A percentile compares a stretch with the other conserved stretches of the same genome.
These are phyloP conservation scores for Loripinus fragilis DNA, from an alignment of 2,888 invertebrate species.

Conservation along the genomic window DNA sequence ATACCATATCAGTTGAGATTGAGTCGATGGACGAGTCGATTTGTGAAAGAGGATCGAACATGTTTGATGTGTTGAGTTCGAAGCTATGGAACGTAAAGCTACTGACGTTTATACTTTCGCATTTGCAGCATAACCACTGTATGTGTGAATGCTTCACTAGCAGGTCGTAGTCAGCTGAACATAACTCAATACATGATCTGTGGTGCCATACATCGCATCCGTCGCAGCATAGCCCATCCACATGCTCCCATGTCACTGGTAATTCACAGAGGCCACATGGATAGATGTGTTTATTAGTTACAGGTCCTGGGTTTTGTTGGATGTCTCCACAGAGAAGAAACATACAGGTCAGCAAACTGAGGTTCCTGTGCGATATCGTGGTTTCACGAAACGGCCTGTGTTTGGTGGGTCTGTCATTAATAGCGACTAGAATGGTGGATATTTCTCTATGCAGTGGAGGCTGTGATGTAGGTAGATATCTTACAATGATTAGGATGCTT, in stretches of 20 bases:
- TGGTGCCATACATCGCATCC: constrained; percentile 36
- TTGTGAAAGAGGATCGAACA: constrained; percentile 21
- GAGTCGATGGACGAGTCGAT: constrained; percentile 25
- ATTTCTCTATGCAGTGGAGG: neutral
- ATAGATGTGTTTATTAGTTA: neutral
- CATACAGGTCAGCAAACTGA: neutral
- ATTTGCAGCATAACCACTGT: constrained; percentile 31
- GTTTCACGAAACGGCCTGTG: neutral
- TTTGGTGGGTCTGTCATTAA: neutral
- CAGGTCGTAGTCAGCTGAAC: constrained; percentile 4
- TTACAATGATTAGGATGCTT: neutral
- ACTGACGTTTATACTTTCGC: constrained; percentile 37
- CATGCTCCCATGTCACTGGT: constrained; percentile 30
- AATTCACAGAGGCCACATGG: constrained; percentile 36
- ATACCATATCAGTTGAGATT: neutral
- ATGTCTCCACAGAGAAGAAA: constrained; percentile 14
- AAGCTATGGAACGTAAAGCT: constrained; percentile 27
- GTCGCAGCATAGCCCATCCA: constrained; percentile 26
- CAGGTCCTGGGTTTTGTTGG: constrained; percentile 17
- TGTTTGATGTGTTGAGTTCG: constrained; percentile 21
- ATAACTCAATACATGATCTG: constrained; percentile 24
- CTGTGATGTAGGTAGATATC: neutral
- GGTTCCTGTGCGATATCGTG: neutral
- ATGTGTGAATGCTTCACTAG: neutral
- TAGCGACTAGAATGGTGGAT: neutral